Conservation (phyloP, 2,888 invertebrate species). For the Thelaira solivaga region DNA sequence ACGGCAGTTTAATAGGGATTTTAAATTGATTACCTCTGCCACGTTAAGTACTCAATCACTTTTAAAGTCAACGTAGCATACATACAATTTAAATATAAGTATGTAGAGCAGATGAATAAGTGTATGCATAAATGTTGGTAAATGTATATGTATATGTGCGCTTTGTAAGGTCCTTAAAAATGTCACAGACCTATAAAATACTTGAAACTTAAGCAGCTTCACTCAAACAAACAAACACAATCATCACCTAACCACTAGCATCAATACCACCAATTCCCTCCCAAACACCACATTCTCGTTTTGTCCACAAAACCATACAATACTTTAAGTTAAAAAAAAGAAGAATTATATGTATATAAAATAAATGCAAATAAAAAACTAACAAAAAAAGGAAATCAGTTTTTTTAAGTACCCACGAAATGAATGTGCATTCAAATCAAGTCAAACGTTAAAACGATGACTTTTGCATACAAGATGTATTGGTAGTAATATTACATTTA, state of each 20-base stretch:
- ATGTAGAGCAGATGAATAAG: slow-evolving; percentile 12
- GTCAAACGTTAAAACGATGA: slow-evolving; percentile 66
- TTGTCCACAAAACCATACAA: slow-evolving; percentile 42
- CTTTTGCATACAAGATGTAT: slow-evolving; percentile 63
- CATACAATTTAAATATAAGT: slow-evolving; percentile 8
- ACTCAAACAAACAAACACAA: slow-evolving; percentile 57
- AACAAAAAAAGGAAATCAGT: slow-evolving; percentile 37
- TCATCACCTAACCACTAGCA: slow-evolving; percentile 57
- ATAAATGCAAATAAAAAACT: slow-evolving; percentile 40
- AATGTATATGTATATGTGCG: slow-evolving; percentile 20
- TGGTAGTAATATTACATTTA: slow-evolving; percentile 59
- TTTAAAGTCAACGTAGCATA: slow-evolving; percentile 45
- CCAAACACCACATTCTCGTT: background rate
- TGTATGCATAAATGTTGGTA: slow-evolving; percentile 27
- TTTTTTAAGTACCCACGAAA: slow-evolving; percentile 59
- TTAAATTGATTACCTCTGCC: slow-evolving; percentile 63
- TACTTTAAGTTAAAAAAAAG: slow-evolving; percentile 40
- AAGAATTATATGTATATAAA: too few species aligned
- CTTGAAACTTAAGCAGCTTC: slow-evolving; percentile 61
- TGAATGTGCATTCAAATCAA: slow-evolving; percentile 66
- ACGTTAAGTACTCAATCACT: slow-evolving; percentile 63
- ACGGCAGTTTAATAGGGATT: slow-evolving; percentile 58
- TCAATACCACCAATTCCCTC: background rate
- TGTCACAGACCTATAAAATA: slow-evolving; percentile 63
- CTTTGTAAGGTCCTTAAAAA: slow-evolving; percentile 57